These are phyloP conservation scores for Callinectes sapidus DNA, from an alignment of 2,888 invertebrate genomes.

Conservation along the genomic window DNA sequence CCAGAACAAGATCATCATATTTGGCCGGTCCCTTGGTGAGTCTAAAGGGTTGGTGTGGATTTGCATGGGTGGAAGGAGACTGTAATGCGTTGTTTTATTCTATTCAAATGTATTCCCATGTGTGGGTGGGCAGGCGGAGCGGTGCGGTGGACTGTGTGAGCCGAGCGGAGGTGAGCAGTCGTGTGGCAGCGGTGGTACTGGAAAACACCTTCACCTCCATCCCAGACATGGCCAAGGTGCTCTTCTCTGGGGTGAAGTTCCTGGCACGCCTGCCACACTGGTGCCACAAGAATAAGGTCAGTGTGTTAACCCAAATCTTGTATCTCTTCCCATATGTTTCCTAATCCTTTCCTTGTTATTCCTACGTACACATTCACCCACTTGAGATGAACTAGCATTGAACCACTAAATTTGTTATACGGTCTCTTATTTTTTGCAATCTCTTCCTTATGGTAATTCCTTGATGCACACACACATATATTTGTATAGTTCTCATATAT, in stretches of 20 bases:
- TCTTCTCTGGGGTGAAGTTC: constrained; percentile 83
- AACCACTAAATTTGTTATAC: no score
- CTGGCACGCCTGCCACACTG: constrained; percentile 86
- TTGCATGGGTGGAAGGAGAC: background rate
- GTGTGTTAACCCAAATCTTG: background rate
- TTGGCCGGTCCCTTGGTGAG: constrained; percentile 90
- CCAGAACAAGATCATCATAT: constrained; percentile 88
- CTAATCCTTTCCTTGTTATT: no score
- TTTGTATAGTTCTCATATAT: no score
- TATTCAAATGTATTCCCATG: background rate
- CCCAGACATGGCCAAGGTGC: constrained; percentile 91
- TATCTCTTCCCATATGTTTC: no score
- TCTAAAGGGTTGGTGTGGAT: background rate
- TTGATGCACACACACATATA: no score
- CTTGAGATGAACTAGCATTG: no score
- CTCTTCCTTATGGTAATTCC: no score
- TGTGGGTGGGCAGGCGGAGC: constrained; percentile 79
- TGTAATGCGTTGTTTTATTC: no score
- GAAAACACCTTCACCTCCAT: constrained; percentile 98
- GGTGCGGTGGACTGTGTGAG: constrained; percentile 92
- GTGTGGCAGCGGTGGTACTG: constrained; percentile 90
- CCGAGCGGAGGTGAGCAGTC: constrained; percentile 84
- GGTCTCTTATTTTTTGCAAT: no score
- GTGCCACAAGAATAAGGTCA: constrained; percentile 94
- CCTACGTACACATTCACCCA: no score